These are phyloP conservation scores for Aethes cnicana DNA, from an alignment of 2,888 invertebrate genomes.

Conservation along the genomic window DNA sequence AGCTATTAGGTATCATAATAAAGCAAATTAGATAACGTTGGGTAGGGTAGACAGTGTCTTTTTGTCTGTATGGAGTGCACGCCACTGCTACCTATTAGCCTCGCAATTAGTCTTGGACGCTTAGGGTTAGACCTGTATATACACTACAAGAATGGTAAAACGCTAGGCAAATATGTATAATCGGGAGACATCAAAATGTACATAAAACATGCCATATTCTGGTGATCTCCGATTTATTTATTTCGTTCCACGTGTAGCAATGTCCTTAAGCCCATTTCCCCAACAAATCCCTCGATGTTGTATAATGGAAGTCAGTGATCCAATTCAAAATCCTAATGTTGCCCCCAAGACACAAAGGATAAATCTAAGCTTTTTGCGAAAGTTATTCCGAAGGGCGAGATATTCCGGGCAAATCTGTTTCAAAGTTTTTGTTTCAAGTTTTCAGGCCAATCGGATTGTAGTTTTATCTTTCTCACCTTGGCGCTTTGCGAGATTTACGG, in stretches of 20 bases:
- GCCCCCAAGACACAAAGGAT: slow-evolving; percentile 13
- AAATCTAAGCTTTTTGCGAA: slow-evolving; percentile 12
- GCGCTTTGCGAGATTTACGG: slow-evolving; percentile 6
- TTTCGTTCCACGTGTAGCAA: not conserved
- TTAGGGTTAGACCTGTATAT: slow-evolving; percentile 1
- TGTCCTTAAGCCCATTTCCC: not conserved
- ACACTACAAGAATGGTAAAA: too few relatives aligned
- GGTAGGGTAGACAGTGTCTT: too few relatives aligned
- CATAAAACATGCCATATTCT: not conserved
- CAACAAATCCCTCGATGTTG: not conserved
- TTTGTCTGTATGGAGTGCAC: too few relatives aligned
- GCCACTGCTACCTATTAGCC: too few relatives aligned
- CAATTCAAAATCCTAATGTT: slow-evolving; percentile 7
- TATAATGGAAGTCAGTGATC: not conserved
- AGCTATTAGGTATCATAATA: too few relatives aligned
- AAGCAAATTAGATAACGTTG: too few relatives aligned
- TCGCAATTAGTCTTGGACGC: slow-evolving; percentile 11
- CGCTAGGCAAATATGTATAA: too few relatives aligned
- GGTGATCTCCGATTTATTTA: too few relatives aligned
- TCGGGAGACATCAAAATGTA: too few relatives aligned
- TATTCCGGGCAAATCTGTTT: slow-evolving; percentile 21
- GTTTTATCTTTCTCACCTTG: slow-evolving; percentile 25
- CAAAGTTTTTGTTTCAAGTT: slow-evolving; percentile 25
- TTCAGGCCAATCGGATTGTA: slow-evolving; percentile 20
- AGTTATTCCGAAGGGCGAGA: slow-evolving; percentile 14